phyloP scores from a whole-genome alignment of 2,888 invertebrate genomes.

The Isoperla grammatica region DNA sequence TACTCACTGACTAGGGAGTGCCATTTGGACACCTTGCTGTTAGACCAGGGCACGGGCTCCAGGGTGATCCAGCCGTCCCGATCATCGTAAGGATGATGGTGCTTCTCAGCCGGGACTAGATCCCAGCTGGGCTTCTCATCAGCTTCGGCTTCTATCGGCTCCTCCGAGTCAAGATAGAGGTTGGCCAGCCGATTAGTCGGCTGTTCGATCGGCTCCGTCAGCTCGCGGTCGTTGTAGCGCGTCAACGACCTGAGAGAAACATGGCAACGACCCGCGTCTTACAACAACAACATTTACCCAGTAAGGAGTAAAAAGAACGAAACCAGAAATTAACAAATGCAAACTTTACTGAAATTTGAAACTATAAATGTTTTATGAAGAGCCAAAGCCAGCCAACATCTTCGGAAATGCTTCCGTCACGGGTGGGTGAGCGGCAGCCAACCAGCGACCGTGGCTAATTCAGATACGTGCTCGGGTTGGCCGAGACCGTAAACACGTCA shows the following conservation, averaged over 20 bases:
- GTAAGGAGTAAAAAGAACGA: neutral
- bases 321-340: neutral
- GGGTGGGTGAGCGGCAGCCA: too few relatives aligned
- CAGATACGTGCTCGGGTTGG: too few relatives aligned
- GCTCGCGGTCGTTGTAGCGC: conserved; percentile 6
- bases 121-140: conserved; percentile 37
- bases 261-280: too few relatives aligned
- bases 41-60: conserved; percentile 73
- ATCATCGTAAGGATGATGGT: conserved; percentile 58
- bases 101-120: conserved; percentile 34
- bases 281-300: too few relatives aligned
- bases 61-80: conserved; percentile 72
- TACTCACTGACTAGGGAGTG: conserved; percentile 55
- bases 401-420: too few relatives aligned
- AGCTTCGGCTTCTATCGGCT: conserved; percentile 11
- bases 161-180: conserved; percentile 32
- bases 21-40: conserved; percentile 76
- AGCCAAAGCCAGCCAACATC: too few relatives aligned
- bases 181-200: conserved; percentile 35
- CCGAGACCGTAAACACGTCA: too few relatives aligned
- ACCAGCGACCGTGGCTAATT: too few relatives aligned
- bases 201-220: neutral
- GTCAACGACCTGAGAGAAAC: too few relatives aligned
- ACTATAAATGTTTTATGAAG: too few relatives aligned
- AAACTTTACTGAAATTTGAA: too few relatives aligned